Conservation (phyloP, 2,113 vertebrate genomes). For the Connochaetes taurinus region DNA sequence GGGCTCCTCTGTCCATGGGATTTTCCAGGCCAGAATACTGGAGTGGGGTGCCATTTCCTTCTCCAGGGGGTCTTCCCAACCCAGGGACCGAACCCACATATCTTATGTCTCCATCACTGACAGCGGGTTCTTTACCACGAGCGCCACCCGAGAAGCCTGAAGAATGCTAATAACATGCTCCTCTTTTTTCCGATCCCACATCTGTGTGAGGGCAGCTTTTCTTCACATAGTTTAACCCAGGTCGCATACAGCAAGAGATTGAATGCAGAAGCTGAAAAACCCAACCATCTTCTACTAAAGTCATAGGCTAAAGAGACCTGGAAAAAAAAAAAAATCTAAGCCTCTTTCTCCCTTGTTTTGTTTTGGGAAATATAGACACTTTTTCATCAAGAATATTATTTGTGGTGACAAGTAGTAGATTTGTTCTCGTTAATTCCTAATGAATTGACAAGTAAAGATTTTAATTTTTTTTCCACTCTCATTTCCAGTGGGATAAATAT, state of each 20-base stretch:
- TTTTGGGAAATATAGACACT: background rate
- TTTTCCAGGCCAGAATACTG: background rate
- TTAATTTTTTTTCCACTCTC: background rate
- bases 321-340: background rate
- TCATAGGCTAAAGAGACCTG: background rate
- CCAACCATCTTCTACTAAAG: background rate
- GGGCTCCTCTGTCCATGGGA: background rate
- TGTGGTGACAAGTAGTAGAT: background rate
- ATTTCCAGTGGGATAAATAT: fast-evolving
- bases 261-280: no score
- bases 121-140: background rate
- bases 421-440: background rate
- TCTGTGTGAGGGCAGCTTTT: background rate
- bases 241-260: fast-evolving
- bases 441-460: background rate
- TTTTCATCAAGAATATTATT: background rate
- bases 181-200: fast-evolving
- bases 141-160: background rate
- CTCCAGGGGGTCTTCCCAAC: background rate
- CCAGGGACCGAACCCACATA: background rate
- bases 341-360: background rate
- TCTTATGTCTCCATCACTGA: background rate
- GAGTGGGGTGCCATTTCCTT: background rate
- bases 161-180: background rate
- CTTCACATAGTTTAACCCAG: background rate